Evolutionary conservation across 1,140 invertebrate species (phyloP).

Genomic region (Copidosoma floridanum): DNA sequence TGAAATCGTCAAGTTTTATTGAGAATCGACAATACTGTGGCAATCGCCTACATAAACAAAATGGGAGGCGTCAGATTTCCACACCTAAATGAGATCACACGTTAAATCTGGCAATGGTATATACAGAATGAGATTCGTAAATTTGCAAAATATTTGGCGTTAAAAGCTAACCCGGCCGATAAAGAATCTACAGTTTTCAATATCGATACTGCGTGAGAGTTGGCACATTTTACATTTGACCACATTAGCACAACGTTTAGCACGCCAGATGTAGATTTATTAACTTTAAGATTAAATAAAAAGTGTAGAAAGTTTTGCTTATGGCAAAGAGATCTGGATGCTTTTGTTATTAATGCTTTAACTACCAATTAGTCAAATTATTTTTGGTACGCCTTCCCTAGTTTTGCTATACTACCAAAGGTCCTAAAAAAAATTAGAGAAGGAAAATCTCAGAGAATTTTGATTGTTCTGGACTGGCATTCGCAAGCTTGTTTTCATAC

Average conservation of each 20-base stretch:
- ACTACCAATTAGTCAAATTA: background rate
- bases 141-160: no score
- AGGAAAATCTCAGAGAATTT: background rate
- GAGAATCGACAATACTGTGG: no score
- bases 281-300: constrained; percentile 13
- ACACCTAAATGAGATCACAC: no score
- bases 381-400: background rate
- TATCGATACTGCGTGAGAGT: constrained; percentile 18
- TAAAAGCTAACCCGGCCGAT: no score
- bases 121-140: no score
- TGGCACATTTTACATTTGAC: constrained; percentile 8
- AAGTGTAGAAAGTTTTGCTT: background rate
- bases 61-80: no score
- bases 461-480: background rate
- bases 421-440: constrained; percentile 7
- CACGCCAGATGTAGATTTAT: constrained; percentile 1
- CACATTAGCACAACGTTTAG: constrained; percentile 6
- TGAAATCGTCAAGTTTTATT: no score
- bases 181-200: constrained; percentile 15
- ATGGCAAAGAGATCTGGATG: background rate
- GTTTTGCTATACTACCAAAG: background rate
- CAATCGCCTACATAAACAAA: no score
- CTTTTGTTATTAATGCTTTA: background rate
- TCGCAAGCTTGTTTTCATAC: background rate
- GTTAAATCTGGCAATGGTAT: no score